A percentile compares a stretch with the other conserved stretches of the same genome.
phyloP scores from a whole-genome alignment of 2,888 invertebrate genomes.

The Priocnemis perturbator region DNA sequence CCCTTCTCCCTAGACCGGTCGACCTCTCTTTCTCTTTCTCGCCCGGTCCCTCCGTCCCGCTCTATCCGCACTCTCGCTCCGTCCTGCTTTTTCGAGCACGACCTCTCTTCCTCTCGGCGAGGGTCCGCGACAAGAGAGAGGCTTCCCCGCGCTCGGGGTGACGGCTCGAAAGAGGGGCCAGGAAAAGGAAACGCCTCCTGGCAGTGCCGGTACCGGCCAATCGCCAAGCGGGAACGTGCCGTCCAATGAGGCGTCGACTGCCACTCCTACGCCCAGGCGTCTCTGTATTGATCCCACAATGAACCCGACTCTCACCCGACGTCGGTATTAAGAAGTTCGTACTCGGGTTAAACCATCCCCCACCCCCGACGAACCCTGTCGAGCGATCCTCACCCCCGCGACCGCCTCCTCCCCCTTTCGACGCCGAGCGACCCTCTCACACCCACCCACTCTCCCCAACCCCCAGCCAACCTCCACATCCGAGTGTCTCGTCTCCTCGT shows the following conservation, averaged over 20 bases:
- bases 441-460: constrained; percentile 14
- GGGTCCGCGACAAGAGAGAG: constrained; percentile 41
- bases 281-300: constrained; percentile 74
- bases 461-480: too few species aligned
- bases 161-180: constrained; percentile 11
- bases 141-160: constrained; percentile 22
- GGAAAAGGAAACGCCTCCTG: constrained; percentile 69
- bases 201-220: constrained; percentile 65
- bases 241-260: constrained; percentile 70
- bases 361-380: constrained; percentile 40
- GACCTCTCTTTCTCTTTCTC: constrained; percentile 55
- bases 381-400: constrained; percentile 18
- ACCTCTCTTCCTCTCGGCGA: constrained; percentile 43
- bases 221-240: constrained; percentile 56
- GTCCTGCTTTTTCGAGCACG: constrained; percentile 14
- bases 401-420: constrained; percentile 15
- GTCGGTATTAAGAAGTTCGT: constrained; percentile 68
- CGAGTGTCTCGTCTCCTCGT: too few species aligned
- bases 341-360: constrained; percentile 62
- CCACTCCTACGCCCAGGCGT: constrained; percentile 71
- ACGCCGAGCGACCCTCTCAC: constrained; percentile 22
- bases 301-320: constrained; percentile 63
- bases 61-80: constrained; percentile 29
- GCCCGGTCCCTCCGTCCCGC: constrained; percentile 39
- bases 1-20: constrained; percentile 62